Base-by-base conservation (phyloP, 2,113 vertebrate genomes). In the Alethe diademata region DNA sequence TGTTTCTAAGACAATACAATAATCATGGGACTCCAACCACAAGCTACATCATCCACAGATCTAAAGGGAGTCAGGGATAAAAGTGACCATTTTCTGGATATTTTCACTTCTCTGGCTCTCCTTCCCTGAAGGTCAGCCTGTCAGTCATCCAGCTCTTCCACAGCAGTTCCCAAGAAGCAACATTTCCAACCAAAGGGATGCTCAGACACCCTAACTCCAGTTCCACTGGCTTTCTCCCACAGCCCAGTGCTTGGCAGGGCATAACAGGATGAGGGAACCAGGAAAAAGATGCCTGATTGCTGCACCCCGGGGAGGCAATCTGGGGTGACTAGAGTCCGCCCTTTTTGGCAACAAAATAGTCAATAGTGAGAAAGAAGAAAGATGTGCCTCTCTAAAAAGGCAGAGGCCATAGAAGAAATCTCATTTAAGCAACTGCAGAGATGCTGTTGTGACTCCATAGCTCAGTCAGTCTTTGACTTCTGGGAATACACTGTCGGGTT, bases 261-360 rank as follows among this genome's bases (percentile, higher is more conserved):
- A 25, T 5, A 64, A 19, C 0, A 1, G 42, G 45, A 25, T 48
- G 42, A 54, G 20, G 24, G 17, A 71, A 62, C 50, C 50, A 51
- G 25, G 50, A 26, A 51, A 28, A 51, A 51, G 50, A 51, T 51
- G 50, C 14, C n/a, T 1, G 1, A 26, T 65, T 47, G 40, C 53
- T 35, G 33, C 17, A 10, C 12, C 2, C 0, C 3, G 3, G 58
- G 38, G 43, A 78, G 20, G 38, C 31, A 70, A 19, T 31, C 23
- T 0, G 0, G 51, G 14, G 10, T 29, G 19, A 19, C 20, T 1
- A 0, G 33, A 25, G 48, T 19, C 13, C 11, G 10, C 22, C n/a
- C 17, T 28, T 25, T 66, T n/a, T 33, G 51, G 58, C 29, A 74
- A 42, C 57, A 69, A 69, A 45, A 60, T 2, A 82, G 42, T 26